Evolutionary conservation across 2,113 vertebrate genomes (phyloP).

Genomic region (Pithys albifrons): DNA sequence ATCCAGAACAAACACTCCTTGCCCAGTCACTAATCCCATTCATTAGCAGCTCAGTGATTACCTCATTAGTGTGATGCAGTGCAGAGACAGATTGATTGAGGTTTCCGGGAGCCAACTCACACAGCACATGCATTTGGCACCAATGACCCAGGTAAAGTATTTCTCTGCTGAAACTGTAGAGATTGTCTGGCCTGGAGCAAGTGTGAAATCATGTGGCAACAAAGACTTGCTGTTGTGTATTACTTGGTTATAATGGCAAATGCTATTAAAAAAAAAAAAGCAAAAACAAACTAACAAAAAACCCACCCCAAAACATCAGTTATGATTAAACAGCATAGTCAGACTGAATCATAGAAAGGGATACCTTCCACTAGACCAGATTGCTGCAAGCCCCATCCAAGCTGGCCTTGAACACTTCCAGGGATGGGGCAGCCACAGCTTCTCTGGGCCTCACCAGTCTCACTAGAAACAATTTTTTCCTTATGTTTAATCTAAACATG

Average conservation of each 20-base stretch:
- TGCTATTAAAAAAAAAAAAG: background rate
- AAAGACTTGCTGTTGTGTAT: background rate
- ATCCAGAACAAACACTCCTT: conserved; percentile 44
- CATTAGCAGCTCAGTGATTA: conserved; percentile 47
- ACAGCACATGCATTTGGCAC: background rate
- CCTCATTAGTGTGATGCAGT: conserved; percentile 25
- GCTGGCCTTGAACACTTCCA: background rate
- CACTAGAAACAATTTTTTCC: background rate
- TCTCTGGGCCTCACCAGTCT: too few relatives aligned
- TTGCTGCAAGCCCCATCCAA: background rate
- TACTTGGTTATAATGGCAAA: background rate
- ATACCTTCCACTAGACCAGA: background rate
- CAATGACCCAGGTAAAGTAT: background rate
- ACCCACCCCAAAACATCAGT: background rate
- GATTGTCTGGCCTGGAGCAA: background rate
- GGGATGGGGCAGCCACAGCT: background rate
- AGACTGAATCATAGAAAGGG: background rate
- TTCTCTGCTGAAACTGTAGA: background rate
- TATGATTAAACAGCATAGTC: background rate
- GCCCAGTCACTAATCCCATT: conserved; percentile 16
- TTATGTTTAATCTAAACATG: background rate
- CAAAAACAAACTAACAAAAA: too few relatives aligned
- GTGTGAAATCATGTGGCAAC: background rate
- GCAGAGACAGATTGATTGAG: background rate
- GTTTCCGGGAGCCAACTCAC: background rate